These are phyloP conservation scores for Cephus runcator DNA, from an alignment of 2,888 invertebrate species.

Conservation along the genomic window DNA sequence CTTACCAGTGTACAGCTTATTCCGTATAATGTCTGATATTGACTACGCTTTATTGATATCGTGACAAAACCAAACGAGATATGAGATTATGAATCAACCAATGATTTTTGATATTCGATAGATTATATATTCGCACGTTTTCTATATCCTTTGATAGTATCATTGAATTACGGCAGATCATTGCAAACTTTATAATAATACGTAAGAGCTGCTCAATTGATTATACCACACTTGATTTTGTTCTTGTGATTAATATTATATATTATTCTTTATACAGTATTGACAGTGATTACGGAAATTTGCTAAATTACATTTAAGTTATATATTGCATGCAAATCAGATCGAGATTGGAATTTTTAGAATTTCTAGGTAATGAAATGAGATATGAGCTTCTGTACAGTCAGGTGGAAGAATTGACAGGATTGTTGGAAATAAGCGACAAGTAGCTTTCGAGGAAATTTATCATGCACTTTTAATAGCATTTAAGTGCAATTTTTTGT, in stretches of 20 bases:
- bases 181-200: too few species aligned
- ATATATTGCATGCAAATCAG: neutral
- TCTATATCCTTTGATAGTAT: too few species aligned
- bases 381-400: neutral
- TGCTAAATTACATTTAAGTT: too few species aligned
- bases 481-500: neutral
- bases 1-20: neutral
- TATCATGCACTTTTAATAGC: neutral
- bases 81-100: slow-evolving; percentile 18
- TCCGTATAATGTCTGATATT: neutral
- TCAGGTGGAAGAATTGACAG: too few species aligned
- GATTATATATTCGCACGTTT: neutral
- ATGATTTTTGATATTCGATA: neutral
- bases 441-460: neutral
- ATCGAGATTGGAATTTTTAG: too few species aligned
- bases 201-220: neutral
- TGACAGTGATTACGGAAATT: too few species aligned
- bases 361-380: neutral
- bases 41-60: slow-evolving; percentile 1
- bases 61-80: slow-evolving; percentile 27
- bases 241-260: neutral
- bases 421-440: too few species aligned
- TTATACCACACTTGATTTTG: neutral
- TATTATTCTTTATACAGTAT: neutral
- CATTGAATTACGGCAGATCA: too few species aligned